These are phyloP conservation scores for Urocitellus parryii DNA, from an alignment of 2,113 vertebrate genomes.

Conservation along the genomic window DNA sequence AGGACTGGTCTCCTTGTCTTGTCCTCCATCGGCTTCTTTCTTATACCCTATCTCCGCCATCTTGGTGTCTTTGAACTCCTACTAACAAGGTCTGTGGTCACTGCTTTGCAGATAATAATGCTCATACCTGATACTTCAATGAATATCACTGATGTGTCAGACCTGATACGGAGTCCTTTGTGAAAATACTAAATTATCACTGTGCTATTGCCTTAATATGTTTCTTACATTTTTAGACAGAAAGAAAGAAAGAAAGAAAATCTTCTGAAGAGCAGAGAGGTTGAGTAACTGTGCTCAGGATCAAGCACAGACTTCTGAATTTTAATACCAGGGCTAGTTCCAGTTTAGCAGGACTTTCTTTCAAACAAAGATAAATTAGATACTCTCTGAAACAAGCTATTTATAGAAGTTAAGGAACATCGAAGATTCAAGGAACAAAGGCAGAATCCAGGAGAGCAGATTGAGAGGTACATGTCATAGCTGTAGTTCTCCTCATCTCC, in stretches of 20 bases:
- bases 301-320: conserved; percentile 22
- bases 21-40: too few relatives aligned
- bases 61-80: too few relatives aligned
- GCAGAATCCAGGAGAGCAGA: background rate
- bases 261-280: conserved; percentile 20
- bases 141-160: background rate
- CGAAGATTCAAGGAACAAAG: conserved; percentile 28
- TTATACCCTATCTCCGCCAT: too few relatives aligned
- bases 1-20: too few relatives aligned
- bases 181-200: background rate
- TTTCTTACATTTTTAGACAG: background rate
- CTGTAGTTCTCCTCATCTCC: background rate
- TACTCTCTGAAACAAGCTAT: background rate
- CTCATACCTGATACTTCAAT: background rate
- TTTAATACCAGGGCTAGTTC: background rate
- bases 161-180: background rate
- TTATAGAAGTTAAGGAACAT: conserved; percentile 46
- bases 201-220: too few relatives aligned
- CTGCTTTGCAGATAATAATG: background rate
- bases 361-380: conserved; percentile 46
- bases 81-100: background rate
- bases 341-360: conserved; percentile 11
- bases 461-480: background rate
- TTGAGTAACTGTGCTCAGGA: conserved; percentile 5
- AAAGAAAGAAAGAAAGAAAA: background rate